phyloP scores from a whole-genome alignment of 2,888 invertebrate species.

The Nesidiocoris tenuis region DNA sequence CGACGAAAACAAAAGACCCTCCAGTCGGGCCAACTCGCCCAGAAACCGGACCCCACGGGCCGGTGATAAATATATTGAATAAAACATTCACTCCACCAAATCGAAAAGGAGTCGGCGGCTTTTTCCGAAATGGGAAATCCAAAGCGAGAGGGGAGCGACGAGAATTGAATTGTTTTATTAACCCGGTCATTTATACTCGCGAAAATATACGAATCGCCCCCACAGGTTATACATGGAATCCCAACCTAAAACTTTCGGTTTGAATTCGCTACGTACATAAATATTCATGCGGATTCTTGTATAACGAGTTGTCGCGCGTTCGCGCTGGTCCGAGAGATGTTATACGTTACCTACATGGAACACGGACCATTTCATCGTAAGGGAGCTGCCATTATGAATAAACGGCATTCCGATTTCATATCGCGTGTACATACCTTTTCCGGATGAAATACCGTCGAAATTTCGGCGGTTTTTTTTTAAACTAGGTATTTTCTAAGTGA shows the following conservation, averaged over 20 bases:
- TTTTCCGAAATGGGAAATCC: background rate
- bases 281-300: background rate
- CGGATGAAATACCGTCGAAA: too few species aligned
- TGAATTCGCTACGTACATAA: background rate
- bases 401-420: too few species aligned
- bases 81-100: background rate
- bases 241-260: background rate
- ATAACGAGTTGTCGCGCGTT: background rate
- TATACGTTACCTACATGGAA: background rate
- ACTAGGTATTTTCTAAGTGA: too few species aligned
- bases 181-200: background rate
- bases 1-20: background rate
- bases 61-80: background rate
- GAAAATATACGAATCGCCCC: background rate
- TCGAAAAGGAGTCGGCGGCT: background rate
- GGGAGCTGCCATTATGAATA: too few species aligned
- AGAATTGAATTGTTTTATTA: background rate
- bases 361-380: background rate
- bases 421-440: too few species aligned
- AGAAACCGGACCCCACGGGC: background rate
- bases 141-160: background rate
- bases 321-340: too few species aligned
- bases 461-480: too few species aligned
- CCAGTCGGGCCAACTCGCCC: background rate
- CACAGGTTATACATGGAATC: background rate